These are phyloP conservation scores for Metallyticus violacea DNA, from an alignment of 2,888 invertebrate species.

Conservation along the genomic window DNA sequence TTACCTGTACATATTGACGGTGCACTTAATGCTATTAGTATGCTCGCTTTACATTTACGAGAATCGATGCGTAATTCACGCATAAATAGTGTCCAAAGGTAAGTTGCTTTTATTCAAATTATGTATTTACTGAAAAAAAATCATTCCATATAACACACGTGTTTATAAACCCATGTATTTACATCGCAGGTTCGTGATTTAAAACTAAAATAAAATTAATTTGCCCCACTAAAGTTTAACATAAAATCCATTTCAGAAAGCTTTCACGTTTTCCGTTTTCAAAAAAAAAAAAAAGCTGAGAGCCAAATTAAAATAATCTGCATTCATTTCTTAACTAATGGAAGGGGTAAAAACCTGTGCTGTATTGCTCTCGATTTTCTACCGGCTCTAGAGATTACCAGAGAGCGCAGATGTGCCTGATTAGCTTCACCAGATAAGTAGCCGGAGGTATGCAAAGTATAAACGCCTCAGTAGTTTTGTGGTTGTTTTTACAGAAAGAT, in stretches of 20 bases:
- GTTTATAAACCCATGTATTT: too few species aligned
- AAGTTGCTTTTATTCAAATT: too few species aligned
- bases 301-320: neutral
- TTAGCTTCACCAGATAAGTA: neutral
- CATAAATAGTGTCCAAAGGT: too few species aligned
- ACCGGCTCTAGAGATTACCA: neutral
- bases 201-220: neutral
- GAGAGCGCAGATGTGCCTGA: neutral
- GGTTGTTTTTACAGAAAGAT: neutral
- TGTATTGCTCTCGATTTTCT: neutral
- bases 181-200: neutral
- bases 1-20: too few species aligned
- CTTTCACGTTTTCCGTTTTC: neutral
- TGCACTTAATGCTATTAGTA: too few species aligned
- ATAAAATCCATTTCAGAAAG: neutral
- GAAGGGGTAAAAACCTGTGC: neutral
- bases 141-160: too few species aligned
- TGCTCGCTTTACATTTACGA: too few species aligned
- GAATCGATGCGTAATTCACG: too few species aligned
- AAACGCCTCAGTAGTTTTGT: neutral
- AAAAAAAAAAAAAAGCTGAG: neutral
- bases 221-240: neutral
- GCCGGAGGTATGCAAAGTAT: neutral
- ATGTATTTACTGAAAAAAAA: too few species aligned
- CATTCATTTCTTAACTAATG: neutral